These are phyloP conservation scores for Eupithecia subfuscata DNA, from an alignment of 2,888 invertebrate genomes.

Conservation along the genomic window DNA sequence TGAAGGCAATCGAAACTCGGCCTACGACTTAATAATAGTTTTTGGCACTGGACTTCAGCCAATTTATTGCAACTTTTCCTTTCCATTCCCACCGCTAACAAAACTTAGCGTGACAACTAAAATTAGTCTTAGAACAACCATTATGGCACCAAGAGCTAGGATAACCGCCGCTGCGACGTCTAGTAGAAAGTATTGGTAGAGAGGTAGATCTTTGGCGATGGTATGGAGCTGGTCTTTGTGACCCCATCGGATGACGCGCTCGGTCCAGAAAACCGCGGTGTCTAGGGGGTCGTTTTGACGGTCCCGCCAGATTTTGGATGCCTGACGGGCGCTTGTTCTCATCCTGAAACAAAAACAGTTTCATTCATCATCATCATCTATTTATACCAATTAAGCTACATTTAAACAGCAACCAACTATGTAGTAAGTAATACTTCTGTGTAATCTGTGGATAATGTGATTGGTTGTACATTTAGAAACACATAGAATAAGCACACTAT, in stretches of 20 bases:
- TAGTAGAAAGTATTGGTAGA: constrained; percentile 63
- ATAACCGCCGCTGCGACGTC: constrained; percentile 66
- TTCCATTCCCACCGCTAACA: constrained; percentile 56
- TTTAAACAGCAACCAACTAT: no score
- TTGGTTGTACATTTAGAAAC: no score
- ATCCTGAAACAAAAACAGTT: constrained; percentile 59
- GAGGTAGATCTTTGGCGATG: constrained; percentile 61
- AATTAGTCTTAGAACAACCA: constrained; percentile 54
- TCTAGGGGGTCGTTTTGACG: constrained; percentile 80
- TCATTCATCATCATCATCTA: neutral
- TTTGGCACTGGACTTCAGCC: constrained; percentile 36
- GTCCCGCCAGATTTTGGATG: constrained; percentile 81
- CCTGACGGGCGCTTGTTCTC: constrained; percentile 69
- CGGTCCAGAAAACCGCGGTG: constrained; percentile 84
- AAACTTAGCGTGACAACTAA: constrained; percentile 57
- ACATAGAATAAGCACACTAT: no score
- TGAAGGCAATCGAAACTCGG: neutral
- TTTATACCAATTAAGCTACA: no score
- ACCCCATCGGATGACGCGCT: constrained; percentile 80
- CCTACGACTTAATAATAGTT: constrained; percentile 27
- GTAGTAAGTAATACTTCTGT: no score
- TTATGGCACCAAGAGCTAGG: constrained; percentile 50
- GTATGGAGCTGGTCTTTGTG: constrained; percentile 63
- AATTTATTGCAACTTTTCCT: constrained; percentile 68
- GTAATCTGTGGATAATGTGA: no score